These are phyloP conservation scores for Lepidurus apus DNA, from an alignment of 1,140 invertebrate species.

Conservation along the genomic window DNA sequence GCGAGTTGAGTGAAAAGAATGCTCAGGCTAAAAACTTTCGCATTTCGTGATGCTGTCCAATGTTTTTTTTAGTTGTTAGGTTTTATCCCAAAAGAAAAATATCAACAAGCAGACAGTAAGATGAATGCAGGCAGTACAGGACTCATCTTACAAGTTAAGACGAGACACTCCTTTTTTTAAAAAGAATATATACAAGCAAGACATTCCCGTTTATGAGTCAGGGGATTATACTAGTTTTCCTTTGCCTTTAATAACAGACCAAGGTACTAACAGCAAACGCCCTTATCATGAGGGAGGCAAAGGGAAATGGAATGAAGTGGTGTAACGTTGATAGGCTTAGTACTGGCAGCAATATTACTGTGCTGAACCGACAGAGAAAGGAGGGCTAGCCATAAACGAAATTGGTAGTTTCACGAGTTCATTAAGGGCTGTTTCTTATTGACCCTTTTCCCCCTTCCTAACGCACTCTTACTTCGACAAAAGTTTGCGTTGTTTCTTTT, in stretches of 20 bases:
- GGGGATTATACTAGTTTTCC: neutral
- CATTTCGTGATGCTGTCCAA: neutral
- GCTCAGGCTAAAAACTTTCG: neutral
- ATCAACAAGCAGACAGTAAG: too few species aligned
- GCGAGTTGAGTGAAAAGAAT: neutral
- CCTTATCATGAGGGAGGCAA: neutral
- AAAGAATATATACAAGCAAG: too few species aligned
- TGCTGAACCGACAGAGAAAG: neutral
- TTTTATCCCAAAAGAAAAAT: too few species aligned
- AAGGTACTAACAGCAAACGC: neutral
- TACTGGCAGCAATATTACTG: neutral
- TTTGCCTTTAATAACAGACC: neutral
- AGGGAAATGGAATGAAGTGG: neutral
- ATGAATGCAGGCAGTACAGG: too few species aligned
- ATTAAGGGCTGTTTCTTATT: slow-evolving; percentile 20
- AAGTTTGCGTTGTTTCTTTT: too few species aligned
- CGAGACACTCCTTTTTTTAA: too few species aligned
- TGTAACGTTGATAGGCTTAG: slow-evolving; percentile 11
- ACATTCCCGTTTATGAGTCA: neutral
- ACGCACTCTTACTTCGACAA: neutral
- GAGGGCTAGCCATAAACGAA: slow-evolving; percentile 4
- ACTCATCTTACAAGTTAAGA: too few species aligned
- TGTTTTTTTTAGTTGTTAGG: too few species aligned
- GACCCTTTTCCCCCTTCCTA: neutral
- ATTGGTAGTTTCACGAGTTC: slow-evolving; percentile 7